Base-by-base conservation (phyloP, 2,888 invertebrate genomes). In the Tubulanus polymorphus region DNA sequence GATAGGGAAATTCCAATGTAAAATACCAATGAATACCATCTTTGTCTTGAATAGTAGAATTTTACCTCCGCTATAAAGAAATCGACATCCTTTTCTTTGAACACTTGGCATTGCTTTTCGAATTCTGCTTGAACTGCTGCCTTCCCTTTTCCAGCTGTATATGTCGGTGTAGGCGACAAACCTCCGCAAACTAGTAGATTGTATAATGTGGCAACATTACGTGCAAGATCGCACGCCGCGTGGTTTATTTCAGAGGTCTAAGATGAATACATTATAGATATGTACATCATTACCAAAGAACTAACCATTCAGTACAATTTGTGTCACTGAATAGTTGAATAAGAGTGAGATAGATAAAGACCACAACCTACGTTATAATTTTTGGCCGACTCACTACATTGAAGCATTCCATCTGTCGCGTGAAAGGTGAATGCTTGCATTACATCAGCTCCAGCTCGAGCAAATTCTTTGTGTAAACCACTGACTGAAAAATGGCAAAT, bases 21-120 rank as follows among this genome's bases (percentile, higher is more conserved):
- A n/a, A n/a, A n/a, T n/a, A n/a, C n/a, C n/a, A n/a, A n/a, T n/a
- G n/a, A n/a, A n/a, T n/a, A n/a, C n/a, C n/a, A n/a, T n/a, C n/a
- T n/a, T n/a, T n/a, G n/a, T n/a, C n/a, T n/a, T n/a, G n/a, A n/a
- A n/a, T n/a, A n/a, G n/a, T n/a, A 28, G 15, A 8, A n/a, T 18
- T 45, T 30, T 53, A 59, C 59, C 51, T 59, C 59, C 29, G 48
- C 59, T 45, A 59, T 37, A 1, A 59, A 41, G 41, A 56, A 59
- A 37, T 59, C 56, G 2, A 45, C 37, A 27, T 56, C 32, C 23
- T 55, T 45, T 12, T 51, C 30, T 6, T 35, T 37, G 29, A 55
- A 51, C 20, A 53, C 54, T 15, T 49, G 25, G 27, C 30, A 26
- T 32, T 59, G 59, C 18, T 32, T 41, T 26, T 50, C 35, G 48